phyloP scores from a whole-genome alignment of 2,797 vertebrate species.

The Alcedo atthis region DNA sequence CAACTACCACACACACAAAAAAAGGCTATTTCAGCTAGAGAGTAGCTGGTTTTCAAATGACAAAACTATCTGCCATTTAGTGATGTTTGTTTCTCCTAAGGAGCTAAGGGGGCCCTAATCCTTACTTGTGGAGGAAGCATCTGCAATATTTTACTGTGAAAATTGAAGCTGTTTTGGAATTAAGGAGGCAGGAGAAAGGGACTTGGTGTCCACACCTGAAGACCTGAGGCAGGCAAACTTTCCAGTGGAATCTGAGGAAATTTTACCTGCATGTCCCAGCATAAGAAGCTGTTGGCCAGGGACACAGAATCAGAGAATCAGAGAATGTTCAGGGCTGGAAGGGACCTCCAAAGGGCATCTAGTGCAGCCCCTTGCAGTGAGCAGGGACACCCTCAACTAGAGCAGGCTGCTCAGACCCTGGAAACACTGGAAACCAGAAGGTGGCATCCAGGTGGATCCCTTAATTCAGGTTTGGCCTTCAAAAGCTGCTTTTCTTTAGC shows the following conservation, averaged over 20 bases:
- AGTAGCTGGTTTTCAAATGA: conserved; percentile 21
- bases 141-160: background rate
- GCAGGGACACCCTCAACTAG: no score
- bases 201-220: background rate
- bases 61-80: conserved; percentile 24
- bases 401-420: no score
- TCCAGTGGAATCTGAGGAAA: background rate
- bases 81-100: background rate
- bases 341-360: no score
- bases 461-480: background rate
- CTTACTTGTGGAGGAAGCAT: background rate
- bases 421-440: background rate
- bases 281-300: background rate
- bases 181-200: background rate
- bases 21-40: background rate
- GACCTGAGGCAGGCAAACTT: background rate
- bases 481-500: background rate
- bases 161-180: background rate
- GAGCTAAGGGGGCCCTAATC: background rate
- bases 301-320: background rate
- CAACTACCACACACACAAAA: background rate
- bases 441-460: background rate
- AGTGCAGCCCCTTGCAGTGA: no score
- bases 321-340: no score
- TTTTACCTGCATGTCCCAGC: background rate